A percentile compares a stretch with the other conserved stretches of the same genome.
Conservation (phyloP, 2,888 invertebrate genomes). For the Platycnemis pennipes region DNA sequence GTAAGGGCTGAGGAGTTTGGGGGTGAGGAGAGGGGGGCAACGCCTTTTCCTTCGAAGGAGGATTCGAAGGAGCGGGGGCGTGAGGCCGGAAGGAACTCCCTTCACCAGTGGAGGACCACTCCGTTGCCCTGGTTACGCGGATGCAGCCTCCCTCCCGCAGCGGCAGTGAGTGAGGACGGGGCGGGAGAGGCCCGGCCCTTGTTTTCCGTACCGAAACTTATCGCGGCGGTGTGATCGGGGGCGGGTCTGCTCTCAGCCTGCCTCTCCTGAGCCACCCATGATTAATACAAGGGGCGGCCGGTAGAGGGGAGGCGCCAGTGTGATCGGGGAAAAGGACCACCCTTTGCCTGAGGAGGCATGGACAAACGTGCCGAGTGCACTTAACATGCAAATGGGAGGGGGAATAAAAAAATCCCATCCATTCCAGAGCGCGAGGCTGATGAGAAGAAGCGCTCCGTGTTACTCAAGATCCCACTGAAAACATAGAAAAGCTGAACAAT, state of each 20-base stretch:
- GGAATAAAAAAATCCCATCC: not conserved
- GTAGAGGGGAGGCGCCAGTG: not conserved
- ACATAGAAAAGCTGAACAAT: not conserved
- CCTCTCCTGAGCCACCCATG: not conserved
- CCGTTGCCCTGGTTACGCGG: not conserved
- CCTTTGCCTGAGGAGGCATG: not conserved
- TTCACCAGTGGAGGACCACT: not conserved
- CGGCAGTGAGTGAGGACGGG: no score
- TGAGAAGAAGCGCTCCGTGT: not conserved
- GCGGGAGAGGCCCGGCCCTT: not conserved
- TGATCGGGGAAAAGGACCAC: not conserved
- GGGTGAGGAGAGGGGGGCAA: not conserved
- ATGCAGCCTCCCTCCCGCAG: not conserved
- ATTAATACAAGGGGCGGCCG: not conserved
- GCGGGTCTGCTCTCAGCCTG: not conserved
- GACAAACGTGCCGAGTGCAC: not conserved
- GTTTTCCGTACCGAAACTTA: conserved; percentile 4
- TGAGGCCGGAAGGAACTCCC: not conserved
- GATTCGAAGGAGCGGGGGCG: not conserved
- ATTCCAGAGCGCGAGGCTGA: not conserved
- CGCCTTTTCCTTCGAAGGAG: not conserved
- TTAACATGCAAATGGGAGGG: not conserved
- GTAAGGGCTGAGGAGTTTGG: not conserved
- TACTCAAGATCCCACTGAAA: not conserved
- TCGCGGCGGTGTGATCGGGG: not conserved